Percentiles rank a stretch among this genome's conserved stretches.
These are phyloP conservation scores for Papilio elwesi DNA, from an alignment of 2,888 invertebrate species.

Conservation along the genomic window DNA sequence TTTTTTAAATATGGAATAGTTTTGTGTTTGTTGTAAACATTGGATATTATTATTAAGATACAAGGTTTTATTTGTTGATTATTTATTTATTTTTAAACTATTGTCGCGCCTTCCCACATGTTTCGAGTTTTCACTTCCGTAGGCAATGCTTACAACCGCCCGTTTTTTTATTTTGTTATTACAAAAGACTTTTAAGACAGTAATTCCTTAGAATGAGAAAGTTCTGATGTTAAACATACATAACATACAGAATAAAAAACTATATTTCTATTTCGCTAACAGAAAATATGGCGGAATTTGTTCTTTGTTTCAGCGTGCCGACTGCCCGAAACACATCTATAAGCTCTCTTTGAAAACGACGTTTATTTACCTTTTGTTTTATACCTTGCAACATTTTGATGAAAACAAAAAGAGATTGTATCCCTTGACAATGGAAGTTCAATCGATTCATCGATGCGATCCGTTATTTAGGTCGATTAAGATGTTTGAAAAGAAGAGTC, in stretches of 20 bases:
- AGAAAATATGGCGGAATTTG: not conserved
- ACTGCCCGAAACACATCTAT: not conserved
- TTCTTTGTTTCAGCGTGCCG: not conserved
- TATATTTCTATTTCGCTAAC: conserved; percentile 1
- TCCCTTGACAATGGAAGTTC: not conserved
- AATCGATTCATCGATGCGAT: not conserved
- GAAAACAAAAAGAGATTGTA: conserved; percentile 11
- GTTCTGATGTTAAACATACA: no score
- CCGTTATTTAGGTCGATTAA: conserved; percentile 12
- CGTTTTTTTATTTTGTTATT: not conserved
- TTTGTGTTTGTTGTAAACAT: no score
- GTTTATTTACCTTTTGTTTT: conserved; percentile 14
- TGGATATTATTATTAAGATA: no score
- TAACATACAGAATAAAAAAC: not conserved
- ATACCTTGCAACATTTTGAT: conserved; percentile 3
- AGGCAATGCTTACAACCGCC: no score
- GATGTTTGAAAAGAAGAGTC: not conserved
- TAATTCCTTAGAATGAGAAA: no score
- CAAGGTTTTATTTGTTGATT: no score
- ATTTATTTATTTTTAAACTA: no score
- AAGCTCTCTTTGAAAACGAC: not conserved
- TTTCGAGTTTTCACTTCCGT: no score
- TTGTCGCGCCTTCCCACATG: no score
- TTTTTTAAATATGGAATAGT: no score
- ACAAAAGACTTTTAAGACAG: not conserved